Evolutionary conservation across 2,797 vertebrate genomes (phyloP).

Genomic region (Nannoperca obscura): DNA sequence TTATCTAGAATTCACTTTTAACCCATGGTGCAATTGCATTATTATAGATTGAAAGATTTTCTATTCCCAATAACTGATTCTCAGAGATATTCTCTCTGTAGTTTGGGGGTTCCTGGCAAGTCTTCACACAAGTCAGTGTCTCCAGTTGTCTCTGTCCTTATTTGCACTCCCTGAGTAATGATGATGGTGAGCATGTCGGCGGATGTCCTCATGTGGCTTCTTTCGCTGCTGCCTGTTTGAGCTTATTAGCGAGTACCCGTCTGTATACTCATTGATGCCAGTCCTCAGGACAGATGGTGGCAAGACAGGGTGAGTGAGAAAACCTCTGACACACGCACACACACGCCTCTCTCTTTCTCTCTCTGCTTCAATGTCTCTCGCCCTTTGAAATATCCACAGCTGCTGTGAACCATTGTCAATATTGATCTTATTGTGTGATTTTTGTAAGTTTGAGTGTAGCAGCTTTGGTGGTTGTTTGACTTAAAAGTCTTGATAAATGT

Average conservation of each 20-base stretch:
- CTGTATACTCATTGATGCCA: slow-evolving; percentile 79
- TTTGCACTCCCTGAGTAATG: slow-evolving; percentile 57
- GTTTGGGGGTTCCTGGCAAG: slow-evolving; percentile 49
- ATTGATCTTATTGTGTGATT: slow-evolving; percentile 6
- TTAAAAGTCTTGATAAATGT: not conserved
- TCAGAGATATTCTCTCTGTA: slow-evolving; percentile 1
- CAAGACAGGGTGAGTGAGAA: slow-evolving; percentile 67
- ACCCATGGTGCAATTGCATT: not conserved
- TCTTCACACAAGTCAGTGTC: slow-evolving; percentile 43
- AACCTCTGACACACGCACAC: slow-evolving; percentile 52
- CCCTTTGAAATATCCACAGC: slow-evolving; percentile 21
- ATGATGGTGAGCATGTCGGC: slow-evolving; percentile 64
- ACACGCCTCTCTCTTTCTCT: slow-evolving; percentile 2
- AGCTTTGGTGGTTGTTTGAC: not conserved
- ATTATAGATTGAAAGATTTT: not conserved
- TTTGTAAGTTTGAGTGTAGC: not conserved
- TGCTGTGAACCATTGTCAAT: slow-evolving; percentile 26
- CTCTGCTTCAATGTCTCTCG: not conserved
- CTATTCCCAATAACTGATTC: not conserved
- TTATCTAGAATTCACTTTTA: not conserved
- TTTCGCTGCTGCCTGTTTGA: slow-evolving; percentile 73
- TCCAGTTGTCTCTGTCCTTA: slow-evolving; percentile 64
- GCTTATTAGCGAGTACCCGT: slow-evolving; percentile 79
- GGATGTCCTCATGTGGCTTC: slow-evolving; percentile 74
- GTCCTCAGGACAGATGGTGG: slow-evolving; percentile 79